These are phyloP conservation scores for Trachelipus rathkii DNA, from an alignment of 1,140 invertebrate genomes.

Conservation along the genomic window DNA sequence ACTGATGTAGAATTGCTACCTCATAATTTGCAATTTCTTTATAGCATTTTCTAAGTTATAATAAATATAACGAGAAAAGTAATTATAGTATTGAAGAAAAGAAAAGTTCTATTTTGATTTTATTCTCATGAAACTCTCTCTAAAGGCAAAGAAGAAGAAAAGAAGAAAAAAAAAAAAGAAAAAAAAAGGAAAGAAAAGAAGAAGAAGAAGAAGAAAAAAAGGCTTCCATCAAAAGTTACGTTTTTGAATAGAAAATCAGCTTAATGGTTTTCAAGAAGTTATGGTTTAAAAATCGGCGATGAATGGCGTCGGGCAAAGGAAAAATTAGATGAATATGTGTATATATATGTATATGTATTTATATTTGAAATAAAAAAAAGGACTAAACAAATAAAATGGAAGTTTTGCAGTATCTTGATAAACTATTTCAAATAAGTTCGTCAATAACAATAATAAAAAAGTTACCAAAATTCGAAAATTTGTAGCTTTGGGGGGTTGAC, in stretches of 20 bases:
- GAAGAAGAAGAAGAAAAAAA: background rate
- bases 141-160: background rate
- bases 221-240: background rate
- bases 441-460: background rate
- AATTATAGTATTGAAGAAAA: slow-evolving; percentile 7
- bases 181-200: background rate
- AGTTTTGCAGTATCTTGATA: slow-evolving; percentile 9
- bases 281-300: slow-evolving; percentile 1
- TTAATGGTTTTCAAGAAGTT: slow-evolving; percentile 11
- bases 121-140: background rate
- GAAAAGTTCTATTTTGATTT: background rate
- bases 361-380: background rate
- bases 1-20: no score
- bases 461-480: background rate
- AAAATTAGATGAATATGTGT: background rate
- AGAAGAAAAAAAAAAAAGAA: background rate
- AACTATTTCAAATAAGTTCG: slow-evolving; percentile 12
- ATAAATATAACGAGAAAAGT: slow-evolving; percentile 2
- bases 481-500: background rate
- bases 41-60: no score
- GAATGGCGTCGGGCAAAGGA: background rate
- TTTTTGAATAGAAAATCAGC: background rate
- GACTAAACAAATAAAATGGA: background rate
- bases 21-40: no score
- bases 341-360: no score